phyloP scores from a whole-genome alignment of 1,140 invertebrate genomes.

The Andricus grossulariae region DNA sequence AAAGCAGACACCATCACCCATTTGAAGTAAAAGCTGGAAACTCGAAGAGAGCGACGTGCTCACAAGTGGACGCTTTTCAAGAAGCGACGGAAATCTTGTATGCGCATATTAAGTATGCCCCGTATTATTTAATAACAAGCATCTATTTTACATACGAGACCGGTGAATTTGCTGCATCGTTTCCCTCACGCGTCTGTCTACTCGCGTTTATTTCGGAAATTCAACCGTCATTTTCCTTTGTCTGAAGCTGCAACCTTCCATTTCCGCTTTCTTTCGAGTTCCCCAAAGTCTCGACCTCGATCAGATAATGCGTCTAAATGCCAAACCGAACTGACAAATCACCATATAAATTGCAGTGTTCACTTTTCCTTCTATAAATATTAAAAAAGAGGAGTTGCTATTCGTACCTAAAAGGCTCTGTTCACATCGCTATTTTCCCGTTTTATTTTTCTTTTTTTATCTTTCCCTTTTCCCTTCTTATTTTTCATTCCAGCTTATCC shows the following conservation, averaged over 20 bases:
- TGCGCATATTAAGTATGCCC: slow-evolving; percentile 65
- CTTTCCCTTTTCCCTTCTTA: slow-evolving; percentile 41
- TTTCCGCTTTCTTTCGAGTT: slow-evolving; percentile 32
- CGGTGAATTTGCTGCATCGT: slow-evolving; percentile 54
- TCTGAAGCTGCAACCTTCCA: slow-evolving; percentile 14
- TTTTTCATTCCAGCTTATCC: slow-evolving; percentile 15
- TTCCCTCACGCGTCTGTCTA: slow-evolving; percentile 47
- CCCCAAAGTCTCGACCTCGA: slow-evolving; percentile 36
- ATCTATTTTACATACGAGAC: slow-evolving; percentile 56
- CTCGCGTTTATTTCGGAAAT: slow-evolving; percentile 46
- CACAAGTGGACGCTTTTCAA: slow-evolving; percentile 56
- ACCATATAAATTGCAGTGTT: slow-evolving; percentile 57
- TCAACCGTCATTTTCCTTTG: slow-evolving; percentile 17
- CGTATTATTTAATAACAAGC: slow-evolving; percentile 67
- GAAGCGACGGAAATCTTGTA: slow-evolving; percentile 59
- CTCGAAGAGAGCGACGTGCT: slow-evolving; percentile 52
- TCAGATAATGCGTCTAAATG: slow-evolving; percentile 50
- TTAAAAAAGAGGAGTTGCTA: slow-evolving; percentile 57
- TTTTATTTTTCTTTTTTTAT: slow-evolving; percentile 47
- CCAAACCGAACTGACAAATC: slow-evolving; percentile 54
- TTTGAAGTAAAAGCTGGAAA: slow-evolving; percentile 55
- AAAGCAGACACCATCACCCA: slow-evolving; percentile 49
- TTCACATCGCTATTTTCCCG: slow-evolving; percentile 47
- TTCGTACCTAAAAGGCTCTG: slow-evolving; percentile 51
- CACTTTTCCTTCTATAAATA: slow-evolving; percentile 54